Percentiles rank a stretch among this genome's conserved stretches.
These are phyloP conservation scores for Deroptyus accipitrinus DNA, from an alignment of 2,113 vertebrate genomes.

Conservation along the genomic window DNA sequence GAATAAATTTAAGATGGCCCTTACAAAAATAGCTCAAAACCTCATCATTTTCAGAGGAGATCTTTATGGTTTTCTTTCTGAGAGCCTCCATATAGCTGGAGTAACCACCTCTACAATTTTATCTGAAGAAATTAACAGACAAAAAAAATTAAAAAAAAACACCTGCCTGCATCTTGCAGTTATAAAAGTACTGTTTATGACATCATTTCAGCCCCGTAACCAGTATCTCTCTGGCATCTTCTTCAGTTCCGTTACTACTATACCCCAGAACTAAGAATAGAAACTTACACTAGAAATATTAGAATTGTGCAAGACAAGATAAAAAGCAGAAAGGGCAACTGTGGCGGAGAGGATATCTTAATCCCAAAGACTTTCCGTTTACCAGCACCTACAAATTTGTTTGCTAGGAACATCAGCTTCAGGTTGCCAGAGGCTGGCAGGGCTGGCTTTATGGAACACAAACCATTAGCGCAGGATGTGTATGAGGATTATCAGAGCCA, in stretches of 20 bases:
- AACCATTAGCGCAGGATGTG: background rate
- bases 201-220: background rate
- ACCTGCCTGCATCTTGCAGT: background rate
- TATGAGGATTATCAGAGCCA: background rate
- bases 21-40: background rate
- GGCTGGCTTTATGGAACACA: background rate
- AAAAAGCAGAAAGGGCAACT: background rate
- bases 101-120: background rate
- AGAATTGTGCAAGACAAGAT: background rate
- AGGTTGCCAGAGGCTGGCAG: background rate
- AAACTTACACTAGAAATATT: background rate
- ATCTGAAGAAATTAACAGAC: background rate
- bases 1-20: background rate
- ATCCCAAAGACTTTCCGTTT: background rate
- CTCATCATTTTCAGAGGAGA: background rate
- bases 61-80: background rate
- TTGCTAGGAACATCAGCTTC: background rate
- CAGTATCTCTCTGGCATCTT: background rate
- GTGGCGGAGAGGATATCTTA: background rate
- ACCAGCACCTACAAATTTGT: background rate
- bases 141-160: background rate
- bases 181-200: background rate
- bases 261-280: background rate
- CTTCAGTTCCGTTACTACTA: background rate
- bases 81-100: background rate